Evolutionary conservation across 35 echinoderm and acorn worm species (phyloP), one percentile per base, ranked within the genome.

Genomic region (Ophioderma brevispina): DNA sequence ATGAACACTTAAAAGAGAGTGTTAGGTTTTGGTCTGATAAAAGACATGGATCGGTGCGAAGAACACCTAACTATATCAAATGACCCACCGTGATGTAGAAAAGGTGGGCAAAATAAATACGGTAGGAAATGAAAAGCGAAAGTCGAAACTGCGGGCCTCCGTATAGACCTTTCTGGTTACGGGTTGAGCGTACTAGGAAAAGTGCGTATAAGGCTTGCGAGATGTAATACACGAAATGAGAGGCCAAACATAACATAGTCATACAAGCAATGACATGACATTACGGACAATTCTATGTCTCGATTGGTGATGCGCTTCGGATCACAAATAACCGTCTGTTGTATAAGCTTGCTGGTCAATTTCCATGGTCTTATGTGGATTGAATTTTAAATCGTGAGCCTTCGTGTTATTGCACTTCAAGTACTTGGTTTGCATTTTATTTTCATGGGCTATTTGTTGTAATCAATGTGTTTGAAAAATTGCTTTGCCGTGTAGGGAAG

Each of bases 81-180:
- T 70, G 59, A 70, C 59, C 59, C 28, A 70, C 59, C n/a, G 59
- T 70, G 59, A 70, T 70, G 59, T 30, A 70, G n/a, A 70, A 70
- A 70, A 70, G 59, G 59, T 70, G 59, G 59, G 59, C 59, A 70
- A 70, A 70, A 70, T 70, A 70, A 70, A 70, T 70, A 70, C 6
- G 59, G 2, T 15, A 6, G 59, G 59, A 70, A 70, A 70, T 70
- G 59, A 70, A 70, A 70, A 70, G 59, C 59, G 59, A 70, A 70
- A 70, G 59, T 70, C 59, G 59, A 70, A 70, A 70, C 59, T 70
- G 5, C 59, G n/a, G 5, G 59, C 6, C 59, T 70, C 23, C 59
- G 4, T 70, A 70, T 70, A 70, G 59, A 70, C 59, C n/a, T 52
- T 30, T 70, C 15, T 70, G 59, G 59, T 70, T 70, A 25, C n/a